Evolutionary conservation across 2,113 vertebrate species (phyloP), one percentile per base, ranked within the genome.

Genomic region (Vulpes ferrilata): DNA sequence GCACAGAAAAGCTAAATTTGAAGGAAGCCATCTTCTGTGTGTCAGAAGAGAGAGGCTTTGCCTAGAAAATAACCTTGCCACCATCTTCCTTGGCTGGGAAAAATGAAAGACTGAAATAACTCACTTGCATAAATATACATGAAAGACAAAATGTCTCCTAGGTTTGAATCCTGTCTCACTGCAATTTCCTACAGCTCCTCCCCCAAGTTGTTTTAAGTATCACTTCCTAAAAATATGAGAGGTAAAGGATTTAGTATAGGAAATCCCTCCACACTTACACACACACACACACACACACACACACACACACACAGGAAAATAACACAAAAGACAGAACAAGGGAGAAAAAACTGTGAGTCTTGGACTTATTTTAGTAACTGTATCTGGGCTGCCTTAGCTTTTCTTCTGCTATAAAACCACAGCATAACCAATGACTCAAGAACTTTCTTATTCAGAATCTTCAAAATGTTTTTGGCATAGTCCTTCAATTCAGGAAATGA

Each of bases 81-180:
- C 25, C 25, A 76, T 86, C 43, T 92, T 62, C 59, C 43, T 65
- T 89, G 82, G 79, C 82, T 83, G 76, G 43, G 13, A 95, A 71
- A 96, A 81, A 78, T 90, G 43, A 95, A 80, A 65, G 74, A 83
- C 23, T 27, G 43, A 87, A 95, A 90, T 73, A 96, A 86, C 60
- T 82, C 83, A 53, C 38, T 30, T 67, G 32, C 25, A 84, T 79
- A 84, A 90, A 93, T 90, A 93, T 67, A 48, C 55, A 19, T 25
- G 64, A 95, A 78, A 93, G 57, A 11, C 10, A 80, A 93, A 93
- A 91, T 82, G 7, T 83, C 30, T 79, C 23, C 43, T n/a, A 27
- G 30, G 22, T 96, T 43, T 83, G 35, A 88, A 84, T 35, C 80
- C 57, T 74, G 32, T 22, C 38, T 83, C n/a, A 22, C 1, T 88